Conservation (phyloP, 2,888 invertebrate species). For the Scaptomyza parva region DNA sequence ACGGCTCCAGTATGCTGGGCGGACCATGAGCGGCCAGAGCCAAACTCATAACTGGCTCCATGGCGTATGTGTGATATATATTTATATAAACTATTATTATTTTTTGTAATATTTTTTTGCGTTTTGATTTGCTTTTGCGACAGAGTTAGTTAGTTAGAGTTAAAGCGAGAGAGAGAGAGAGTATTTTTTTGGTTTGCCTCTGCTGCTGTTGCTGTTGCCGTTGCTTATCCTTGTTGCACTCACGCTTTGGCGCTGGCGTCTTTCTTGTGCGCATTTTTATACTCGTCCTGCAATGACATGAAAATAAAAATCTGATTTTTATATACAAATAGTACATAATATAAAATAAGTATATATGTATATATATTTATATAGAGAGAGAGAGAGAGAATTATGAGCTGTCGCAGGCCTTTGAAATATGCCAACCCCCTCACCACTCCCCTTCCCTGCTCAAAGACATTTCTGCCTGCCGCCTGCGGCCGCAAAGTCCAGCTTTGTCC, state of each 20-base stretch:
- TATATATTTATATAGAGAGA: not conserved
- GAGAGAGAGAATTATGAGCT: slow-evolving; percentile 65
- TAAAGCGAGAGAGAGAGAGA: not conserved
- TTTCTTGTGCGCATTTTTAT: slow-evolving; percentile 55
- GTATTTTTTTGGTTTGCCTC: slow-evolving; percentile 5
- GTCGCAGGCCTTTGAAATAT: slow-evolving; percentile 67
- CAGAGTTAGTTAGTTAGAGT: not conserved
- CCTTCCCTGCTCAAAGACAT: not conserved
- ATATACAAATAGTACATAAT: not conserved
- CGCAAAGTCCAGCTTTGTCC: slow-evolving; percentile 53
- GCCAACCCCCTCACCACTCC: not conserved
- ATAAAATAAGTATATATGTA: too few species aligned
- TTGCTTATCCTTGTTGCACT: slow-evolving; percentile 66
- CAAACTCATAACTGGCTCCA: slow-evolving; percentile 75
- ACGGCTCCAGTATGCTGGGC: slow-evolving; percentile 83
- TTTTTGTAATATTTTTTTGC: not conserved
- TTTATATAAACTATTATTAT: slow-evolving; percentile 2
- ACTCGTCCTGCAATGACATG: slow-evolving; percentile 48
- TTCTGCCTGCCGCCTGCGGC: slow-evolving; percentile 53
- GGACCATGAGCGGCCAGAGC: slow-evolving; percentile 82
- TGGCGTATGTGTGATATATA: slow-evolving; percentile 62
- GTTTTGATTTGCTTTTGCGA: slow-evolving; percentile 4
- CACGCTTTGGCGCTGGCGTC: slow-evolving; percentile 63
- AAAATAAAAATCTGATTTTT: not conserved
- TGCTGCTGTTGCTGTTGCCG: slow-evolving; percentile 11